Evolutionary conservation across 2,797 vertebrate species (phyloP).

Genomic region (Sebastes glaucus): DNA sequence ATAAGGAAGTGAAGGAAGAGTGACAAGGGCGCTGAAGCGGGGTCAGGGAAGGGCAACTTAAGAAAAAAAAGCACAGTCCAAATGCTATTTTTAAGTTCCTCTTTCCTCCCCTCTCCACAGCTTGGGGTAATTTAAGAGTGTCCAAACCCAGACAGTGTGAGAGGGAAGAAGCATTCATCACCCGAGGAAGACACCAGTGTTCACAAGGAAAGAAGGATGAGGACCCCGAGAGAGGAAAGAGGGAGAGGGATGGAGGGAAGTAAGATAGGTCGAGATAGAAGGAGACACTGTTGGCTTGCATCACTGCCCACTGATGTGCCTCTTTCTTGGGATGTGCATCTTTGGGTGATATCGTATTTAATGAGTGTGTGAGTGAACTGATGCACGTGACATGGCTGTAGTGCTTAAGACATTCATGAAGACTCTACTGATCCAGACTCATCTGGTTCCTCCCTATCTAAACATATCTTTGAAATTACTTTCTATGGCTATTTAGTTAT

Average conservation of each 20-base stretch:
- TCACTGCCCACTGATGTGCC: background rate
- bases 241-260: conserved; percentile 24
- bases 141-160: conserved; percentile 64
- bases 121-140: conserved; percentile 79
- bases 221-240: conserved; percentile 40
- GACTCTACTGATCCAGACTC: background rate
- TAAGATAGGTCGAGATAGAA: conserved; percentile 33
- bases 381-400: background rate
- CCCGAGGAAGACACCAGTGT: conserved; percentile 69
- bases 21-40: conserved; percentile 48
- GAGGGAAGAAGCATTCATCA: conserved; percentile 76
- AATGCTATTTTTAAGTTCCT: conserved; percentile 78
- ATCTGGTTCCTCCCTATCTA: background rate
- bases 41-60: conserved; percentile 63
- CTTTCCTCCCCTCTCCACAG: conserved; percentile 59
- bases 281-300: conserved; percentile 15
- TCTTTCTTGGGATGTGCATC: background rate
- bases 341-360: background rate
- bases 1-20: conserved; percentile 41
- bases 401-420: background rate
- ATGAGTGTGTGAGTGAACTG: background rate
- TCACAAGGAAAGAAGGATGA: conserved; percentile 68
- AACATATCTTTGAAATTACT: background rate
- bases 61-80: conserved; percentile 53
- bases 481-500: background rate